Base-by-base conservation (phyloP, 2,797 vertebrate genomes). In the Scomberomorus guttatus region DNA sequence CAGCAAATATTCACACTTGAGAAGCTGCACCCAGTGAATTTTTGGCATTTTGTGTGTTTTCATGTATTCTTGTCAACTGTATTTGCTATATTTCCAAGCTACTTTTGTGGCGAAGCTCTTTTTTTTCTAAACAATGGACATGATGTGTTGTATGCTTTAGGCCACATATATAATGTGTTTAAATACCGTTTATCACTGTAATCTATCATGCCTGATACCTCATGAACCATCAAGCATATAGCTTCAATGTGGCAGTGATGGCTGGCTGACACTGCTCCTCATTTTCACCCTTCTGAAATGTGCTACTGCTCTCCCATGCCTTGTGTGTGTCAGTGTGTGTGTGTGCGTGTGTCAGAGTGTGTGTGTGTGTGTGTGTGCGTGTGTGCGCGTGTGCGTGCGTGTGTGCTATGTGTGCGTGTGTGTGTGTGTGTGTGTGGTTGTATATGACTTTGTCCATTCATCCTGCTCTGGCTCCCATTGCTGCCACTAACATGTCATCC, bases 401-500 rank as follows among this genome's bases (percentile, higher is more conserved):
- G 27, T 37, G 77, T 6, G 32, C n/a, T n/a, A n/a, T n/a, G n/a
- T n/a, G n/a, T n/a, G 18, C 29, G 57, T 29, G 52, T 48, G 67
- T 32, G 51, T 17, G 60, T 34, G 22, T 29, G 39, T 11, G 22
- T 4, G 34, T 67, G 27, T 37, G 77, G 7, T 0, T 72, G 20
- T 72, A 11, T 65, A 13, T 2, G 22, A 37, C 62, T 62, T 34
- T 63, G 37, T 83, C 66, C 58, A 1, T 82, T 68, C 51, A 52
- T 77, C 59, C 75, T 86, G 87, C 83, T 89, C 81, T 84, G 80
- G 83, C 88, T 91, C 64, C 74, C 90, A 92, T 91, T 91, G 85
- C 91, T 90, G 87, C 93, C 93, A 92, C 94, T 95, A 95, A 95
- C 94, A 95, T 95, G 91, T 95, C 93, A 90, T 90, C 87, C 94